Evolutionary conservation across 2,113 vertebrate species (phyloP).

Genomic region (Xenopus borealis): DNA sequence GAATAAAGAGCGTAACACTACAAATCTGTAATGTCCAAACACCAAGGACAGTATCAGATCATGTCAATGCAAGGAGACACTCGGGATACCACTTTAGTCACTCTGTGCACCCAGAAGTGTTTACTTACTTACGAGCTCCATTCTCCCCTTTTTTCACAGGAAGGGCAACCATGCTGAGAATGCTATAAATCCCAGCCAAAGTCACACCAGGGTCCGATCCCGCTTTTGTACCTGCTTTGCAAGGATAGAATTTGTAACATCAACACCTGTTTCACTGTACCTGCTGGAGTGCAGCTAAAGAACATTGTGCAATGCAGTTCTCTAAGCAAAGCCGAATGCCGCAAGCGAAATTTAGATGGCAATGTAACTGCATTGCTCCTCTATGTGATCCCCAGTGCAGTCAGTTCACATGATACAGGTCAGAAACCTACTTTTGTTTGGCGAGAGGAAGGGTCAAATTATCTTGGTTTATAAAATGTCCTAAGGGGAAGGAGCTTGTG

Average conservation of each 20-base stretch:
- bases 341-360: neutral
- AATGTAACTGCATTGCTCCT: conserved; percentile 3
- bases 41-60: conserved; percentile 27
- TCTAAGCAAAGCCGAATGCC: neutral
- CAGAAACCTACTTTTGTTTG: neutral
- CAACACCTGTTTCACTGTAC: conserved; percentile 59
- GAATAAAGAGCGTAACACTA: conserved; percentile 12
- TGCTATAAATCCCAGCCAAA: conserved; percentile 69
- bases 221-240: conserved; percentile 68
- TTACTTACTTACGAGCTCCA: conserved; percentile 74
- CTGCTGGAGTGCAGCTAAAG: neutral
- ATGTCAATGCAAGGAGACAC: conserved; percentile 30
- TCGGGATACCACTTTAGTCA: conserved; percentile 60
- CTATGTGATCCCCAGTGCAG: conserved; percentile 48
- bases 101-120: conserved; percentile 63
- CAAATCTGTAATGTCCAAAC: conserved; percentile 14
- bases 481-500: no score
- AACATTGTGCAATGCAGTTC: conserved; percentile 10
- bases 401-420: conserved; percentile 61
- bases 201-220: conserved; percentile 60
- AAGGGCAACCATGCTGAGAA: conserved; percentile 68
- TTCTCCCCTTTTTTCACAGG: conserved; percentile 70
- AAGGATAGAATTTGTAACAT: conserved; percentile 62
- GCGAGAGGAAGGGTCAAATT: no score
- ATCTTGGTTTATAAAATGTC: no score